Percentiles rank a stretch among this genome's conserved stretches.
phyloP scores from a whole-genome alignment of 2,113 vertebrate species.

The Leucosticte australis region DNA sequence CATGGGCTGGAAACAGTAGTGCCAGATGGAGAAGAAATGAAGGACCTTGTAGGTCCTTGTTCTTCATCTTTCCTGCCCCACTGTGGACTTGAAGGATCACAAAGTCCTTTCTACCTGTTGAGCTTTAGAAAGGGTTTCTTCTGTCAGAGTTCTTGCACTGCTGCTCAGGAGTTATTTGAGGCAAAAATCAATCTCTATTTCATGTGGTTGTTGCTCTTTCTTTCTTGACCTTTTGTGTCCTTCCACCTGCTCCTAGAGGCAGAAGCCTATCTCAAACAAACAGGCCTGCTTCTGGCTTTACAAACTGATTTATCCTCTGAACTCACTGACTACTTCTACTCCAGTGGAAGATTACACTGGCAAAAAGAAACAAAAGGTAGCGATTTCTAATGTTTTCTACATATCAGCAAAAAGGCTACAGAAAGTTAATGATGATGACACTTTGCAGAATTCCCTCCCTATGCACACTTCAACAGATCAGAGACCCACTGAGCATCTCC shows the following conservation, averaged over 20 bases:
- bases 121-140: slow-evolving; percentile 41
- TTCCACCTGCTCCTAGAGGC: not conserved
- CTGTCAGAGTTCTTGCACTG: slow-evolving; percentile 4
- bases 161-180: slow-evolving; percentile 14
- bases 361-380: not conserved
- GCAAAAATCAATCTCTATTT: slow-evolving; percentile 31
- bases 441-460: not conserved
- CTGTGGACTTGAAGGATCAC: not conserved
- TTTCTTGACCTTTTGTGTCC: slow-evolving; percentile 7
- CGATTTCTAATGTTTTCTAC: not conserved
- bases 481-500: not conserved
- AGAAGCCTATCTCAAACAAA: not conserved
- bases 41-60: not conserved
- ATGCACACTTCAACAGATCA: not conserved
- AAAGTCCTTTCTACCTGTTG: slow-evolving; percentile 27
- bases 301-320: not conserved
- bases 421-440: not conserved
- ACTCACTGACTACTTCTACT: not conserved
- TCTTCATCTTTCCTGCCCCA: not conserved
- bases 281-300: not conserved
- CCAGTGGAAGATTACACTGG: not conserved
- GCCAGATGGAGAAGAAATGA: not conserved
- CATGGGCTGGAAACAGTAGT: not conserved
- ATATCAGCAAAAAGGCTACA: not conserved
- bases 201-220: slow-evolving; percentile 4